Base-by-base conservation (phyloP, 2,113 vertebrate genomes). In the Tinamus guttatus region DNA sequence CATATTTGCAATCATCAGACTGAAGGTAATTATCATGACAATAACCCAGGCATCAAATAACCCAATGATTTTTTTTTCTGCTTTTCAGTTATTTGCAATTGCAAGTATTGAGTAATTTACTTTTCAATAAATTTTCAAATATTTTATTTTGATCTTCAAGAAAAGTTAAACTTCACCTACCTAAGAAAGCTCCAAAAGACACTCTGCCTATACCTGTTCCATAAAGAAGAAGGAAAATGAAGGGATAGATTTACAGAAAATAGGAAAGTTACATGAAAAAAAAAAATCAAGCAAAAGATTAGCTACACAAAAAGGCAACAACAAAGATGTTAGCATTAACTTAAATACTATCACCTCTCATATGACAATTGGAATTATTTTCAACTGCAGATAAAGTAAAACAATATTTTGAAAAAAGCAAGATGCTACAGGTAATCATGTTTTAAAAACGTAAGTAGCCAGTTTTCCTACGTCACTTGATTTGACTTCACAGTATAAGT, bases 121-220 rank as follows among this genome's bases (percentile, higher is more conserved):
- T 85, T 34, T 11, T 60, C 25, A 73, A 41, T 64, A 1, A 64
- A 13, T 60, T 34, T 49, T 54, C 54, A 75, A 91, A 75, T 36
- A 62, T 18, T 67, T 52, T 56, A 32, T 58, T 58, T 58, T 58
- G 43, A 49, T 43, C 20, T 51, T 93, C 65, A 86, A 94, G 60
- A 36, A 80, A 90, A 96, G 43, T 90, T 20, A 40, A 94, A 94
- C 89, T 95, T 96, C 51, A 98, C 98, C 97, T 99, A 99, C 99
- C 99, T 98, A 99, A 98, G 96, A 99, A 99, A 97, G 98, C 98
- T 98, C 99, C 98, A 91, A 99, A 98, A 89, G 99, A 99, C 87
- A 98, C 98, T 98, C 98, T 98, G 98, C 99, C 98, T 98, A 99
- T 98, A 96, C 98, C 99, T 99, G 98, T 94, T 70, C 89, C 94